phyloP scores from a whole-genome alignment of 2,888 invertebrate species.

The Onthophagus sagittarius region DNA sequence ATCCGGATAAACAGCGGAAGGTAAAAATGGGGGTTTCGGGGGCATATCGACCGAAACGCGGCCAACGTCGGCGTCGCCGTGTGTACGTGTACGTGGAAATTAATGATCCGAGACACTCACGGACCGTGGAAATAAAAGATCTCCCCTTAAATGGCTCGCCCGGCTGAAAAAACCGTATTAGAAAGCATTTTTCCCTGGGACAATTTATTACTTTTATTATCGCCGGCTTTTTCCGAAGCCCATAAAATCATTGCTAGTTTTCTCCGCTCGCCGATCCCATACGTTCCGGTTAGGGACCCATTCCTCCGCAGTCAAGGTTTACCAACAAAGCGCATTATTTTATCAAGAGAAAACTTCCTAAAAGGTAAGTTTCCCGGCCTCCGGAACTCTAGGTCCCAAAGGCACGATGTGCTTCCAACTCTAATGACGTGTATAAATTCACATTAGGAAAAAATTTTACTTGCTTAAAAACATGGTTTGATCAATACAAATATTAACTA shows the following conservation, averaged over 20 bases:
- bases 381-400: neutral
- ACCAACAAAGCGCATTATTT: neutral
- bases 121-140: slow-evolving; percentile 1
- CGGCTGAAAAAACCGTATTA: slow-evolving; percentile 10
- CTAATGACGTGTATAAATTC: neutral
- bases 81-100: slow-evolving; percentile 7
- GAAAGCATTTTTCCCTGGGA: slow-evolving; percentile 2
- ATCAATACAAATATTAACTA: neutral
- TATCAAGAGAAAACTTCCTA: neutral
- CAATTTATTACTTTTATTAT: slow-evolving; percentile 8
- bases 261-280: neutral
- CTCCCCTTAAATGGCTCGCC: neutral
- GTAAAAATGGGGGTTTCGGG: neutral
- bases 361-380: neutral
- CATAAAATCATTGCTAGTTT: neutral
- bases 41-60: neutral
- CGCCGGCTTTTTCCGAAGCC: neutral
- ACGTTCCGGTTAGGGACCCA: neutral
- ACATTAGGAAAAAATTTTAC: neutral
- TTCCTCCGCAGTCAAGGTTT: neutral
- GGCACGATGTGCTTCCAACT: neutral
- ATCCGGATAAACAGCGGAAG: neutral
- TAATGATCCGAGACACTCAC: slow-evolving; percentile 3
- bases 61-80: neutral
- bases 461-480: neutral